These are phyloP conservation scores for Xyrichtys novacula DNA, from an alignment of 2,797 vertebrate genomes.

Conservation along the genomic window DNA sequence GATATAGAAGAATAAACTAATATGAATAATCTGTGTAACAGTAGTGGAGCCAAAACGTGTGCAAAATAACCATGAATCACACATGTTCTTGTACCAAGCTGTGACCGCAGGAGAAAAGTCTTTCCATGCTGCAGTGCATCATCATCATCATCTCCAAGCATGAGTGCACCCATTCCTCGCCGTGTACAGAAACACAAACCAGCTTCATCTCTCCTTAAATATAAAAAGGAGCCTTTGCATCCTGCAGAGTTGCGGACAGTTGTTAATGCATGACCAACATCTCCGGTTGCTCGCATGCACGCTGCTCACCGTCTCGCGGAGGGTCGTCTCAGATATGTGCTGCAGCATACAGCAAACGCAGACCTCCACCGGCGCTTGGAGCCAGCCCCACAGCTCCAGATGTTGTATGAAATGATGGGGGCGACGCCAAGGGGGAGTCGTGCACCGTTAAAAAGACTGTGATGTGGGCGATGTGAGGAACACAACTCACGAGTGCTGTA, in stretches of 20 bases:
- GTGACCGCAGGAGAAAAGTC: conserved; percentile 75
- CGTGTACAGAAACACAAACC: conserved; percentile 50
- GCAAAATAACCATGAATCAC: conserved; percentile 78
- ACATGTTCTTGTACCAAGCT: conserved; percentile 68
- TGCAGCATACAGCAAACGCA: conserved; percentile 46
- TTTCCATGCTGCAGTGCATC: conserved; percentile 73
- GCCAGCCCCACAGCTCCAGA: conserved; percentile 72
- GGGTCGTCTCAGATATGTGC: conserved; percentile 60
- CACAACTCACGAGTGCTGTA: conserved; percentile 46
- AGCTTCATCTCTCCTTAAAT: conserved; percentile 10
- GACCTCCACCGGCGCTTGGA: conserved; percentile 77
- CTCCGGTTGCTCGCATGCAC: conserved; percentile 10
- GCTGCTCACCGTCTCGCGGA: conserved; percentile 49
- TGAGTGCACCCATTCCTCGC: conserved; percentile 52
- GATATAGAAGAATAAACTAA: conserved; percentile 63
- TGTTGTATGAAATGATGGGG: conserved; percentile 70
- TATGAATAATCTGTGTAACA: conserved; percentile 58
- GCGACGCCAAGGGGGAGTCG: conserved; percentile 42
- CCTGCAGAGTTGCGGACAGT: conserved; percentile 61
- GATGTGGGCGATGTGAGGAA: conserved; percentile 73
- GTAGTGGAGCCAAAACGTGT: conserved; percentile 72
- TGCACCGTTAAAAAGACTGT: conserved; percentile 73
- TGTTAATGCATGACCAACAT: conserved; percentile 58
- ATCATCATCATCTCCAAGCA: conserved; percentile 55
- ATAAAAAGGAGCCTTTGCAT: conserved; percentile 35